Evolutionary conservation across 2,888 invertebrate species (phyloP).

Genomic region (Campoletis raptor): DNA sequence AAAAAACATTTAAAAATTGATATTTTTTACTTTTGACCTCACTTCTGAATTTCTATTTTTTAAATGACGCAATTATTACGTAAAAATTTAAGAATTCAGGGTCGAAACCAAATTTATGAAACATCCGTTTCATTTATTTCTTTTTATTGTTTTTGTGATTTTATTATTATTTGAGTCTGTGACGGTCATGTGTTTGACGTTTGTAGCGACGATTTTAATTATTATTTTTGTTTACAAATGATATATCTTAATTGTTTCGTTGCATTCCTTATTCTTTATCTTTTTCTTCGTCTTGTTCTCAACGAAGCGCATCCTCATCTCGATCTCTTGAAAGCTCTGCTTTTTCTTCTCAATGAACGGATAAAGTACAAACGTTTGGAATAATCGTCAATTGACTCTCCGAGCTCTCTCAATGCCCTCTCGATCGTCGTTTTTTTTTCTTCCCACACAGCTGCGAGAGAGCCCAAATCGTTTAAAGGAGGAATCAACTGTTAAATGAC

Average conservation of each 20-base stretch:
- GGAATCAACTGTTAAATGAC: constrained; percentile 23
- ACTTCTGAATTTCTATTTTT: too few relatives aligned
- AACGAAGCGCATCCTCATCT: neutral
- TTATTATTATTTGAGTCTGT: neutral
- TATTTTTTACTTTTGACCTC: too few relatives aligned
- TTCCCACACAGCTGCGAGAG: constrained; percentile 38
- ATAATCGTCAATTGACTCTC: constrained; percentile 78
- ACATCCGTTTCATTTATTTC: too few relatives aligned
- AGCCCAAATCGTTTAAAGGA: constrained; percentile 29
- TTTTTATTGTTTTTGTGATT: too few relatives aligned
- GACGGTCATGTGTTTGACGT: neutral
- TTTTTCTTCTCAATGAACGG: constrained; percentile 60
- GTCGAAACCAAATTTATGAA: too few relatives aligned
- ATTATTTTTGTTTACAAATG: neutral
- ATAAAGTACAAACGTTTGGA: constrained; percentile 61
- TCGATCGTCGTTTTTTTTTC: constrained; percentile 58
- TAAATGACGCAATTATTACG: neutral
- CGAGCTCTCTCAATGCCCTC: constrained; percentile 68
- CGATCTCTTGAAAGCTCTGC: constrained; percentile 34
- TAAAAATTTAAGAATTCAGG: too few relatives aligned
- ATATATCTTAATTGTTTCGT: constrained; percentile 11
- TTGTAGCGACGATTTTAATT: neutral
- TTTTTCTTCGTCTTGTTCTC: neutral
- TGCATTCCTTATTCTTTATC: neutral
- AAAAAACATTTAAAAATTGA: too few relatives aligned